Base-by-base conservation (phyloP, 2,113 vertebrate genomes). In the Rissa tridactyla region DNA sequence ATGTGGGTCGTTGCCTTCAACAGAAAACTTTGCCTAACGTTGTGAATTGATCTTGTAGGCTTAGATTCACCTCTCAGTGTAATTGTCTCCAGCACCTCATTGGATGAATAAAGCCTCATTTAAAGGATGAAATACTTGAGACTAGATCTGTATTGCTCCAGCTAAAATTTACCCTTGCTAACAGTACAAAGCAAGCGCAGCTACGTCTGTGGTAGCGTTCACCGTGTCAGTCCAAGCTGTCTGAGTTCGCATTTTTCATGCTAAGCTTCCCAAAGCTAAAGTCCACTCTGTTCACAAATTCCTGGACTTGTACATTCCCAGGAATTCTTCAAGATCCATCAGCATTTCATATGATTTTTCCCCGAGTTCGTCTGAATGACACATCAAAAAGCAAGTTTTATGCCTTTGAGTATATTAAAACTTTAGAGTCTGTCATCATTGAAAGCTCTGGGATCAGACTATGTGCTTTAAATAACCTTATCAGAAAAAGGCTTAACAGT, bases 1-100 rank as follows among this genome's bases (percentile, higher is more conserved):
- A 0, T 0, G 0, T 71, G n/a, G n/a, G 26, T 52, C 20, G 5
- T 77, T 34, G 65, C 23, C n/a, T 80, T 22, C 18, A 79, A 61
- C 6, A 92, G 55, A 83, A 88, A 83, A 23, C 44, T 86, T 72
- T 69, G 26, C 38, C 34, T 88, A 52, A 80, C 6, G 7, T 73
- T 21, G 3, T 60, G 17, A 86, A 22, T 46, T 78, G 29, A 15
- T 82, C 16, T 51, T 71, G 29, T 29, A n/a, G 57, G 32, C 65
- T 85, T 57, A 87, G 44, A 83, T 71, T 95, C 23, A 27, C 16
- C 7, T 57, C n/a, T 80, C 38, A 51, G 52, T 15, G 32, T 60
- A 34, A 20, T 79, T 88, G 34, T 46, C 22, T 77, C n/a, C 46
- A 84, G 51, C 38, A 66, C 62, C 55, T n/a, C 26, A 29, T 0